Percentiles rank a stretch among this genome's conserved stretches.
Evolutionary conservation across 2,888 invertebrate genomes (phyloP).

Genomic region (Julus scandinavius): DNA sequence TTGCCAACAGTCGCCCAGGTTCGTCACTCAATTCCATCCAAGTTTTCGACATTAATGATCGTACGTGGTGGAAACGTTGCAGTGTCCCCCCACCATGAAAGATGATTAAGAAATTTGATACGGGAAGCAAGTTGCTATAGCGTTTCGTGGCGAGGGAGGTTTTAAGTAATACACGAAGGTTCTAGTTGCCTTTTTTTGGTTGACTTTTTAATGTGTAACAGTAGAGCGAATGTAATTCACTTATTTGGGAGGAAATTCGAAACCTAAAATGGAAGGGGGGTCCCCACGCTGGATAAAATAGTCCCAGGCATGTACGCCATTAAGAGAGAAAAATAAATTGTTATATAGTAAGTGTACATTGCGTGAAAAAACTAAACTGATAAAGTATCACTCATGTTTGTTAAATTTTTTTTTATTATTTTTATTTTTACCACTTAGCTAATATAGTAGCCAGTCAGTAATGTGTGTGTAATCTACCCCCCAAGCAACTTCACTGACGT

Average conservation of each 20-base stretch:
- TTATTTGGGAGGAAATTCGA: neutral
- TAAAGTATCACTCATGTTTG: neutral
- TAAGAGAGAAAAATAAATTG: neutral
- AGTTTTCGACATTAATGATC: conserved; percentile 42
- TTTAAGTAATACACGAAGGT: neutral
- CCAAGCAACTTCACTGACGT: neutral
- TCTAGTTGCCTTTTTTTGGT: neutral
- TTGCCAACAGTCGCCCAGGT: neutral
- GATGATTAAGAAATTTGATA: conserved; percentile 43
- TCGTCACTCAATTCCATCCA: conserved; percentile 25
- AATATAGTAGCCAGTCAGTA: neutral
- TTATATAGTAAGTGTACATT: neutral
- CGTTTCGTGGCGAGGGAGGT: conserved; percentile 29
- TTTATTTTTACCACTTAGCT: neutral
- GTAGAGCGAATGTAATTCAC: conserved; percentile 22
- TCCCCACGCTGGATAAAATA: neutral
- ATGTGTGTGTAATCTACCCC: neutral
- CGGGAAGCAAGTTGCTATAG: conserved; percentile 15
- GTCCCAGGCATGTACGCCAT: neutral
- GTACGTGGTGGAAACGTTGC: neutral
- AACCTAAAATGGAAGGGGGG: neutral
- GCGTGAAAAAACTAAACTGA: neutral
- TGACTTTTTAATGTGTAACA: conserved; percentile 15
- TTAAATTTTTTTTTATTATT: neutral
- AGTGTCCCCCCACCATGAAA: conserved; percentile 4